Percentiles rank a stretch among this genome's conserved stretches.
phyloP scores from a whole-genome alignment of 2,797 vertebrate genomes.

The Lacerta bilineata region DNA sequence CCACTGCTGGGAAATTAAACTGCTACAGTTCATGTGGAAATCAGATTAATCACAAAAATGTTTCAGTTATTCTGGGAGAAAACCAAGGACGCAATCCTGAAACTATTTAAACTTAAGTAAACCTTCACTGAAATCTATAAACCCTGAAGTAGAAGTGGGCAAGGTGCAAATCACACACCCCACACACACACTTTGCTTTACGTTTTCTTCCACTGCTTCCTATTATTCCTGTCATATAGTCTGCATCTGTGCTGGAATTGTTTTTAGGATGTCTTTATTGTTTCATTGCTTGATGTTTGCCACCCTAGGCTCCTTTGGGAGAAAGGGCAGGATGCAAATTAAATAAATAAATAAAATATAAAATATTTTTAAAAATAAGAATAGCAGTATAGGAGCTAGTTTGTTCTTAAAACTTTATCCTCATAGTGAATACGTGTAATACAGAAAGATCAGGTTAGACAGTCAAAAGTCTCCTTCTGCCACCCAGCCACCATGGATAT shows the following conservation, averaged over 20 bases:
- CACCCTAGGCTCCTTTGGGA: too few species aligned
- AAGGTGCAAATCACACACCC: neutral
- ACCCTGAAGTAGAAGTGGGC: neutral
- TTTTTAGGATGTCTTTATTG: too few species aligned
- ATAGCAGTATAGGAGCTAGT: slow-evolving; percentile 2
- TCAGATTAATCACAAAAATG: slow-evolving; percentile 62
- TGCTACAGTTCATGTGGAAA: slow-evolving; percentile 56
- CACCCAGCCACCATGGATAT: neutral
- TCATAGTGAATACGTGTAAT: slow-evolving; percentile 37
- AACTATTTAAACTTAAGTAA: slow-evolving; percentile 26
- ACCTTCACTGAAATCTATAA: neutral
- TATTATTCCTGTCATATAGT: slow-evolving; percentile 4
- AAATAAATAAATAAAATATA: too few species aligned
- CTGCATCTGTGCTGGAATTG: too few species aligned
- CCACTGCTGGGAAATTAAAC: slow-evolving; percentile 70
- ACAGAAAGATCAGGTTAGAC: slow-evolving; percentile 35
- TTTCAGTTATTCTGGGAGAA: slow-evolving; percentile 61
- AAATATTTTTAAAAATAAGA: neutral
- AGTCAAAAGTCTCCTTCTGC: slow-evolving; percentile 25
- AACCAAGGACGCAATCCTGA: slow-evolving; percentile 22
- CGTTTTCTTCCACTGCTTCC: neutral
- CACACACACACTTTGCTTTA: neutral
- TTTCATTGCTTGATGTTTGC: too few species aligned
- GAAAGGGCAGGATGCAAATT: too few species aligned
- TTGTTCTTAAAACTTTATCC: slow-evolving; percentile 36